Base-by-base conservation (phyloP, 2,113 vertebrate genomes). In the Glaucidium brasilianum region DNA sequence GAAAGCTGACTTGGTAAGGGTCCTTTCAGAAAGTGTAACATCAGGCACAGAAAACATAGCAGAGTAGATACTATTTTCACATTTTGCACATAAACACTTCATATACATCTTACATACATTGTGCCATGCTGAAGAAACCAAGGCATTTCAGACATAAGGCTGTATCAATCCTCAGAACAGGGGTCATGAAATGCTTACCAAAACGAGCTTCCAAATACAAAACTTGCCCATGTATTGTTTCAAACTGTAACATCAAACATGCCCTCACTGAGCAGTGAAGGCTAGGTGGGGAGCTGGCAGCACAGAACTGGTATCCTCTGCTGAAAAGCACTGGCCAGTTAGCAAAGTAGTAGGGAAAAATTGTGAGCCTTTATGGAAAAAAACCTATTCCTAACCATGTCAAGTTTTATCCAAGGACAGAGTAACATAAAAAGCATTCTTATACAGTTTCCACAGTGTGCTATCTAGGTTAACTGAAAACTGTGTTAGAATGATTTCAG, bases 1-100 rank as follows among this genome's bases (percentile, higher is more conserved):
- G 35, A 60, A 92, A 86, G 15, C 3, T 58, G 29, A 73, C 16
- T 43, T 55, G 22, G 55, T 37, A 66, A 74, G 22, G 15, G 26
- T n/a, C 12, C 20, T 37, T 62, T 82, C 29, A 66, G 41, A 35
- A 92, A 39, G 30, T 25, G 34, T 5, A 45, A 45, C 21, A 49
- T 22, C 39, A 66, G 50, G 15, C 63, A 74, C 0, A 0, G 30
- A 27, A 45, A 63, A 63, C 21, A 47, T 14, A 63, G 18, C 10
- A n/a, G 14, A 69, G 9, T 5, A 47, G 45, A 29, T 2, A 11
- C 1, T 50, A 9, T 45, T 50, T 26, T 62, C 75, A 80, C 29
- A 34, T 79, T 60, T 73, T 2, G 0, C 52, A 56, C n/a, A 29
- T 13, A 60, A 69, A 21, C 12, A 45, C 30, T 82, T 41, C 34